These are phyloP conservation scores for Atopsyche davidsoni DNA, from an alignment of 1,140 invertebrate genomes.

Conservation along the genomic window DNA sequence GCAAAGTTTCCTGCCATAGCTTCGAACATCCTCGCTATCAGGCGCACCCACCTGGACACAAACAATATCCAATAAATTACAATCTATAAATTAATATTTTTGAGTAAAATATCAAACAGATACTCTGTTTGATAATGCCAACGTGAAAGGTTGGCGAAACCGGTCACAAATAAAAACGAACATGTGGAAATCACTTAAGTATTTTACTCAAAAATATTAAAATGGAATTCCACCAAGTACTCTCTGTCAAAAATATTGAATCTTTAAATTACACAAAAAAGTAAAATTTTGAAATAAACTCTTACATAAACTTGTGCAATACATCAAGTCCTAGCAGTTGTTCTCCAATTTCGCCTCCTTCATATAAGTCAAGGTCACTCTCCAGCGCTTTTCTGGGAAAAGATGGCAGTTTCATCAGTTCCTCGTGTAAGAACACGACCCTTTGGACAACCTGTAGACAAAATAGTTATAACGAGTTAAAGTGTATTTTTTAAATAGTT, in stretches of 20 bases:
- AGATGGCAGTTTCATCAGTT: slow-evolving; percentile 95
- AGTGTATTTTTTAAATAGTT: no score
- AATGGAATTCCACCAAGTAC: no score
- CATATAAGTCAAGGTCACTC: slow-evolving; percentile 90
- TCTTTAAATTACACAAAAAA: slow-evolving; percentile 9
- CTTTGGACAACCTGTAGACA: slow-evolving; percentile 80
- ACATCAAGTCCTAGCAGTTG: slow-evolving; percentile 92
- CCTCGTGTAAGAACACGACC: slow-evolving; percentile 98
- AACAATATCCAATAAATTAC: not conserved
- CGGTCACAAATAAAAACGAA: no score
- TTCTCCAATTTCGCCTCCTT: slow-evolving; percentile 84
- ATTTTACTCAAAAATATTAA: no score
- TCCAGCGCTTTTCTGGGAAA: slow-evolving; percentile 98
- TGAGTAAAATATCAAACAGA: no score
- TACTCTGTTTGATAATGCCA: no score
- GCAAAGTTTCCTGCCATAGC: slow-evolving; percentile 98
- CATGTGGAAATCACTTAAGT: no score
- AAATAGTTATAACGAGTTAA: no score
- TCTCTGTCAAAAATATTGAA: no score
- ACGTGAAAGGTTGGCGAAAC: no score
- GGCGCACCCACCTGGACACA: slow-evolving; percentile 73
- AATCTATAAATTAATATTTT: slow-evolving; percentile 2
- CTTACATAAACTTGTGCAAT: slow-evolving; percentile 89
- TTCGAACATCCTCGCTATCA: slow-evolving; percentile 96
- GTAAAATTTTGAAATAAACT: slow-evolving; percentile 11